Evolutionary conservation across 2,797 vertebrate species (phyloP).

Genomic region (Crotalus adamanteus): DNA sequence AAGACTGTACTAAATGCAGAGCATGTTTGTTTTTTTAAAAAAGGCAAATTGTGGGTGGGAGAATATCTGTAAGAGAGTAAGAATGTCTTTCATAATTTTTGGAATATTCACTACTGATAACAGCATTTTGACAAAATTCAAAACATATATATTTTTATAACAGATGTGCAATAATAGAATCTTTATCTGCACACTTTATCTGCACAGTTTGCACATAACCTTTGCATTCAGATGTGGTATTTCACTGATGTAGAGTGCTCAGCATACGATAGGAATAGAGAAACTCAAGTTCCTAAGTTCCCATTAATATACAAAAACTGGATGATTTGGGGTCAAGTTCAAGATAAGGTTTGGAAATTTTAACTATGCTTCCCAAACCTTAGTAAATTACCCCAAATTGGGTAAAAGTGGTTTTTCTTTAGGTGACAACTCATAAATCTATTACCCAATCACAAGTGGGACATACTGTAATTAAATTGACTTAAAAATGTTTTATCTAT

Average conservation of each 20-base stretch:
- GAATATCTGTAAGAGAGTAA: neutral
- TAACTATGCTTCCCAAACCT: neutral
- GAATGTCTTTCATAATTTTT: neutral
- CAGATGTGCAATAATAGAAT: neutral
- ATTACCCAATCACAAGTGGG: neutral
- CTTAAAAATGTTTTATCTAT: neutral
- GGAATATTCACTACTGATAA: neutral
- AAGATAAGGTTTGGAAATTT: neutral
- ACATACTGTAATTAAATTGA: neutral
- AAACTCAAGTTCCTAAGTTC: neutral
- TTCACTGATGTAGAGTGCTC: neutral
- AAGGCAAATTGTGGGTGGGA: neutral
- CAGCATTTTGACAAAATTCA: neutral
- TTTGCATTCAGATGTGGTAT: neutral
- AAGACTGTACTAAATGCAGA: neutral
- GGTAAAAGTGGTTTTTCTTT: neutral
- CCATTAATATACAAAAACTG: neutral
- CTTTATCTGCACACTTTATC: neutral
- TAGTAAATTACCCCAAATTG: neutral
- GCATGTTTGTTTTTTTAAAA: neutral
- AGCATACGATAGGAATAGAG: neutral
- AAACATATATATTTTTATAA: neutral
- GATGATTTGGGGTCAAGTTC: neutral
- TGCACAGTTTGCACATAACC: neutral
- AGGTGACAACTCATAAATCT: neutral